These are phyloP conservation scores for Choristoneura fumiferana DNA, from an alignment of 1,140 invertebrate species.

Conservation along the genomic window DNA sequence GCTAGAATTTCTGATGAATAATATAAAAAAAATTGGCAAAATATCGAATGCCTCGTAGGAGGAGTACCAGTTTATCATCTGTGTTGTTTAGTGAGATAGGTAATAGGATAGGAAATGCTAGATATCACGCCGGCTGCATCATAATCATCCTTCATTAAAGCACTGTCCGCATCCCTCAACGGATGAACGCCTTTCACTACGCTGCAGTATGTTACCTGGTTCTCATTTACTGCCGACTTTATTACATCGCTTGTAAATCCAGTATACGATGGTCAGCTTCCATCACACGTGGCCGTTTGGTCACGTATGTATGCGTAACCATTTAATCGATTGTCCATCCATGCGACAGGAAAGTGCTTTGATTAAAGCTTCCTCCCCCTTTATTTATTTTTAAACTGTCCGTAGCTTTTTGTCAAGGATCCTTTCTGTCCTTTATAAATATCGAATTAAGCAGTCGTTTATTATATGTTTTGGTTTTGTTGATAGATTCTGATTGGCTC, in stretches of 20 bases:
- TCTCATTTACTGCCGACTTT: background rate
- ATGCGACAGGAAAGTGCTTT: conserved; percentile 60
- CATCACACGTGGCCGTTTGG: conserved; percentile 39
- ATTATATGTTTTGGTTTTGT: background rate
- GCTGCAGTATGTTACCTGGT: conserved; percentile 12
- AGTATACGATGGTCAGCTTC: background rate
- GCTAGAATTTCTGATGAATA: no score
- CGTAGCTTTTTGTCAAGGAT: conserved; percentile 43
- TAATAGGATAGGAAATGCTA: no score
- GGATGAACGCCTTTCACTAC: conserved; percentile 22
- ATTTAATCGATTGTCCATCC: conserved; percentile 67
- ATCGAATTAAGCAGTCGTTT: background rate
- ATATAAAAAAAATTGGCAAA: no score
- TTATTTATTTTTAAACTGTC: conserved; percentile 67
- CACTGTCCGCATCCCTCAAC: conserved; percentile 20
- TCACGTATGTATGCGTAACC: conserved; percentile 35
- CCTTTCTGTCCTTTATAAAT: conserved; percentile 44
- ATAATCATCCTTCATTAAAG: conserved; percentile 2
- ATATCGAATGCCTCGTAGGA: no score
- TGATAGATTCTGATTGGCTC: background rate
- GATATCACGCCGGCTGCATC: background rate
- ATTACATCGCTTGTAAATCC: background rate
- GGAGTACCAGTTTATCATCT: no score
- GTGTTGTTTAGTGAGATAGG: no score
- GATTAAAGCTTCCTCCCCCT: conserved; percentile 67